Evolutionary conservation across 2,888 invertebrate species (phyloP), one percentile per base, ranked within the genome.

Genomic region (Cheilosia urbana): DNA sequence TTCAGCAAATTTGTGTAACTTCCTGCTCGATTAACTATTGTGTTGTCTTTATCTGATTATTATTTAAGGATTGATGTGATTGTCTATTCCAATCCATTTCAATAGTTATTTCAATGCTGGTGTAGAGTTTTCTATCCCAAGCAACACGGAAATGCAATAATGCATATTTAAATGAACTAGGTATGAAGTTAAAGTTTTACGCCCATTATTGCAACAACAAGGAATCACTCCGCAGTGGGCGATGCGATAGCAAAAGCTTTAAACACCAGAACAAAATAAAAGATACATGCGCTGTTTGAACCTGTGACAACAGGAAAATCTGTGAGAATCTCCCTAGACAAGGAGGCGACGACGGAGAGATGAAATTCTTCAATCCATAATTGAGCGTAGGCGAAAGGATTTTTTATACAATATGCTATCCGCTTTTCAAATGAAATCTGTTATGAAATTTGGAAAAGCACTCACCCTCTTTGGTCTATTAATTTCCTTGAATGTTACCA

Each of bases 281-380:
- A 24, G 34, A 42, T 37, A 73, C 83, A 75, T 83, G 83, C 83
- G 83, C 83, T 47, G 45, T 76, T 45, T 45, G 58, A 55, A 75
- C 75, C 72, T 77, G 47, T 68, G 83, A 58, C 69, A 75, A 79
- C 69, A 58, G 47, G 58, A 17, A 79, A 84, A 84, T 65, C 83
- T 63, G 51, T 73, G 60, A 51, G 79, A 66, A 60, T 73, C 60
- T 62, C 60, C 19, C 17, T 21, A 6, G 21, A 49, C 11, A 15
- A 34, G 34, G 62, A 13, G 34, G 15, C 53, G 19, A 53, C 11
- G 60, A n/a, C 27, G 11, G 19, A 7, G 11, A 34, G 51, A 58
- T 51, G 24, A 17, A 42, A 45, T 55, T 62, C 62, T 45, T 47
- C 53, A 49, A 55, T 55, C 40, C 27, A 24, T 47, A 17, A 37